Conservation (phyloP, 2,113 vertebrate genomes). For the Morone chrysops region DNA sequence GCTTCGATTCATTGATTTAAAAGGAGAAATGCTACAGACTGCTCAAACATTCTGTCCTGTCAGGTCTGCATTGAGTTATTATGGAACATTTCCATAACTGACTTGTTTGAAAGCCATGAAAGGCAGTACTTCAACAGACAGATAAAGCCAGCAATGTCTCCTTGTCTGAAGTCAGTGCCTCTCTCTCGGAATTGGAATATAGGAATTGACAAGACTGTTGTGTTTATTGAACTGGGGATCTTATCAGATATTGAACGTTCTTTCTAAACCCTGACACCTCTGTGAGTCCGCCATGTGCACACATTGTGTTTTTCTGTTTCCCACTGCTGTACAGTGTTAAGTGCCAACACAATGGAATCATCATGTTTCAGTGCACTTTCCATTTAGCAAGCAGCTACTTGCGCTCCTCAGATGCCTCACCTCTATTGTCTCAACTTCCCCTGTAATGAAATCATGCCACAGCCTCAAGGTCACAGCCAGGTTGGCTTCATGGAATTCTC, state of each 20-base stretch:
- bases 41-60: background rate
- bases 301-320: slow-evolving; percentile 40
- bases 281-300: slow-evolving; percentile 29
- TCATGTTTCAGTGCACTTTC: slow-evolving; percentile 52
- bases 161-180: background rate
- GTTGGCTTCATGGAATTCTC: slow-evolving; percentile 71
- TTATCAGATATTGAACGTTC: slow-evolving; percentile 30
- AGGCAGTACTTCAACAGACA: background rate
- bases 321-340: slow-evolving; percentile 11
- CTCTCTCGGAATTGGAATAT: slow-evolving; percentile 1
- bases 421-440: slow-evolving; percentile 59
- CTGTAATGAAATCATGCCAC: slow-evolving; percentile 75
- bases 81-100: background rate
- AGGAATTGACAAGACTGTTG: slow-evolving; percentile 15
- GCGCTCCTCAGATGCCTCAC: slow-evolving; percentile 15
- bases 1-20: too few relatives aligned
- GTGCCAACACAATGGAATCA: slow-evolving; percentile 55
- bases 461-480: slow-evolving; percentile 74
- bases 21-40: background rate
- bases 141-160: background rate
- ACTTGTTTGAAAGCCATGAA: background rate
- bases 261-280: slow-evolving; percentile 35
- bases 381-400: slow-evolving; percentile 42
- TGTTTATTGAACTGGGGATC: slow-evolving; percentile 34
- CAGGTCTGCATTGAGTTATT: background rate